Percentiles rank a stretch among this genome's conserved stretches.
These are phyloP conservation scores for Orthosia cruda DNA, from an alignment of 2,888 invertebrate species.

Conservation along the genomic window DNA sequence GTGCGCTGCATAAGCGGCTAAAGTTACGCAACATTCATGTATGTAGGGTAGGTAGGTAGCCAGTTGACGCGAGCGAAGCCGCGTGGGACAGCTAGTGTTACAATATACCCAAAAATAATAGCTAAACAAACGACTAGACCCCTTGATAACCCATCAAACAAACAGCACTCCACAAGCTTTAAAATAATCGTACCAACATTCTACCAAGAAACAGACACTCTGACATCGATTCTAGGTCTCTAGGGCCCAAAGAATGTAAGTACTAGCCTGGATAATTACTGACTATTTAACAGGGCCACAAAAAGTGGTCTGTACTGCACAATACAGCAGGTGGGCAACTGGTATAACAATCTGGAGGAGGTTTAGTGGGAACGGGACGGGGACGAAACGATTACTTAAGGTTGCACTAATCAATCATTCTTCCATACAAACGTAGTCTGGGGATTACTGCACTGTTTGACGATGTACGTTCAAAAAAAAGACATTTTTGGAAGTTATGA, in stretches of 20 bases:
- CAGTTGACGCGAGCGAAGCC: too few species aligned
- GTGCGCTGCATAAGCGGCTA: too few species aligned
- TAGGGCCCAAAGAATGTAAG: constrained; percentile 49
- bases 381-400: constrained; percentile 41
- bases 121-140: neutral
- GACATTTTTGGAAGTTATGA: too few species aligned
- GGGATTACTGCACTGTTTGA: too few species aligned
- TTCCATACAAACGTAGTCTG: too few species aligned
- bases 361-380: constrained; percentile 51
- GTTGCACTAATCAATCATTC: too few species aligned
- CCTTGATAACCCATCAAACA: neutral
- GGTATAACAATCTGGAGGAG: constrained; percentile 26
- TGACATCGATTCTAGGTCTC: constrained; percentile 58
- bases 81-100: too few species aligned
- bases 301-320: constrained; percentile 60
- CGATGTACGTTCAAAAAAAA: too few species aligned
- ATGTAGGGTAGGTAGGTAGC: too few species aligned
- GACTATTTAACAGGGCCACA: constrained; percentile 56
- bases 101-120: too few species aligned
- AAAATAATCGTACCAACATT: constrained; percentile 15
- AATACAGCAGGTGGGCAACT: constrained; percentile 66
- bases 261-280: constrained; percentile 59
- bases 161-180: neutral
- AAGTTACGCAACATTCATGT: too few species aligned
- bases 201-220: constrained; percentile 20